phyloP scores from a whole-genome alignment of 1,140 invertebrate species.

The Asobara japonica region DNA sequence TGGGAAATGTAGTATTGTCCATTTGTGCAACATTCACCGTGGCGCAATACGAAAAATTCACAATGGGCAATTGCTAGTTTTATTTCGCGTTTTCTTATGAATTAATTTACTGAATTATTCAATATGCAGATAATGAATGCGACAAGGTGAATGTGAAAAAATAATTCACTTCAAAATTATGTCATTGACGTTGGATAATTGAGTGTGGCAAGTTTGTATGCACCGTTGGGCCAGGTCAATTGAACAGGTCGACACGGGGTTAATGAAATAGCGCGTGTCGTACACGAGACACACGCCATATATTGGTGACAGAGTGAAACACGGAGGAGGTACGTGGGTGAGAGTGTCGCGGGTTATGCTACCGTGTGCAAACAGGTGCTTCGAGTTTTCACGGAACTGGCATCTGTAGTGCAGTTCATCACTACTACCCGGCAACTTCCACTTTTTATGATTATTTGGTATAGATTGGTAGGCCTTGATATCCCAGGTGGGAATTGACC shows the following conservation, averaged over 20 bases:
- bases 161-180: not conserved
- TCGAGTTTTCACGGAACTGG: not conserved
- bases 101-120: no score
- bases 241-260: not conserved
- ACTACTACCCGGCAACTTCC: no score
- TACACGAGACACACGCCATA: constrained; percentile 13
- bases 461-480: no score
- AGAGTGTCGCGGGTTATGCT: not conserved
- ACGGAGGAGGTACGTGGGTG: not conserved
- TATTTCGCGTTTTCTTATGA: no score
- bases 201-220: not conserved
- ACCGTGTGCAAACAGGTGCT: constrained; percentile 15
- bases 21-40: not conserved
- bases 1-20: not conserved
- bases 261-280: constrained; percentile 18
- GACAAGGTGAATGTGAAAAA: no score
- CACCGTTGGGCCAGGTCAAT: constrained; percentile 1
- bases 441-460: no score
- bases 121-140: no score
- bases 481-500: no score
- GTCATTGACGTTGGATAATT: constrained; percentile 10
- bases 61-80: not conserved
- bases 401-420: not conserved
- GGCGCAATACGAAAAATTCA: not conserved
- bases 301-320: not conserved